phyloP scores from a whole-genome alignment of 92 coral and sea anemone species.

The Porites evermanni region DNA sequence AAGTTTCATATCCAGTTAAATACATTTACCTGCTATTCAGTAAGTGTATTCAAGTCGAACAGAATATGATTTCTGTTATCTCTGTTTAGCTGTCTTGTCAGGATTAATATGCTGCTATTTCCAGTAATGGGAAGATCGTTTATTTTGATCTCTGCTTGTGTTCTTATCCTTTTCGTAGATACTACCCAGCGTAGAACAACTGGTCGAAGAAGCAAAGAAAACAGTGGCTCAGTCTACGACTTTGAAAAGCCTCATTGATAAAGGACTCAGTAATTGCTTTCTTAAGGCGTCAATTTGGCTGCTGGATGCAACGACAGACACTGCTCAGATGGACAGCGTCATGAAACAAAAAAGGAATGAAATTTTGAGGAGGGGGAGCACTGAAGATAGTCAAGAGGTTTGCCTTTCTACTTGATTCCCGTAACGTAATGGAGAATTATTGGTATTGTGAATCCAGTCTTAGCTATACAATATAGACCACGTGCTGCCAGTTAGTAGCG shows the following conservation, averaged over 20 bases:
- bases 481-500: too few relatives aligned
- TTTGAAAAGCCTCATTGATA: constrained; percentile 56
- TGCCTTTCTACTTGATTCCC: background rate
- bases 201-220: constrained; percentile 60
- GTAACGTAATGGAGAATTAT: background rate
- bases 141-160: background rate
- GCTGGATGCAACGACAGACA: background rate
- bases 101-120: background rate
- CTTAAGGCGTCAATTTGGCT: constrained; percentile 71
- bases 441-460: too few relatives aligned
- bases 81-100: background rate
- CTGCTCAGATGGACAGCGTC: background rate
- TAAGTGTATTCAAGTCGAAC: background rate
- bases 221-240: constrained; percentile 43
- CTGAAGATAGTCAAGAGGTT: constrained; percentile 42
- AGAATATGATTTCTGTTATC: background rate
- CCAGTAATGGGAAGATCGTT: background rate
- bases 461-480: too few relatives aligned
- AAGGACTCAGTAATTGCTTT: constrained; percentile 73
- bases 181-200: constrained; percentile 63
- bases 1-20: too few relatives aligned
- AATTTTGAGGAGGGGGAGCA: constrained; percentile 33
- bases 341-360: constrained; percentile 36
- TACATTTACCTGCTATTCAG: too few relatives aligned
- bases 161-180: constrained; percentile 32